A percentile compares a stretch with the other conserved stretches of the same genome.
Evolutionary conservation across 2,797 vertebrate species (phyloP).

Genomic region (Poeciliopsis gracilis): DNA sequence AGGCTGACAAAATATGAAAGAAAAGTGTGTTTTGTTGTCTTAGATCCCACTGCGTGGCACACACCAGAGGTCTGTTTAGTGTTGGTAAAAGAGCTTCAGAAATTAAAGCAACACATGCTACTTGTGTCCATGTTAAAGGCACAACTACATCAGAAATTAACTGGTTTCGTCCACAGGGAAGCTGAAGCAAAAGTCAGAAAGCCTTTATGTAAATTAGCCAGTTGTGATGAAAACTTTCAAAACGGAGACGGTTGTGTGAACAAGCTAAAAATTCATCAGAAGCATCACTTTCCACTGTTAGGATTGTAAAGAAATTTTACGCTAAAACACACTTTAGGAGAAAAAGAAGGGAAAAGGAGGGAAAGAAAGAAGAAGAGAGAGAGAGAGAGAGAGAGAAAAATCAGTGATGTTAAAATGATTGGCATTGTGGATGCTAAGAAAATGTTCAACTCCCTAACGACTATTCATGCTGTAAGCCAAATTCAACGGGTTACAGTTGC

Average conservation of each 20-base stretch:
- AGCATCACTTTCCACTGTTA: background rate
- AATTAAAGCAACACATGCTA: background rate
- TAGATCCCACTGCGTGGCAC: background rate
- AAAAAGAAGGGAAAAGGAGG: no score
- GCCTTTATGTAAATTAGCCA: background rate
- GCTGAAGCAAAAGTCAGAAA: background rate
- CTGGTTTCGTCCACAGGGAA: background rate
- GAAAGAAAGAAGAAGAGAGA: no score
- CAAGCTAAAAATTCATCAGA: background rate
- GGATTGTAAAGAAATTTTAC: no score
- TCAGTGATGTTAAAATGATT: background rate
- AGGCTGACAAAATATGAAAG: constrained; percentile 2
- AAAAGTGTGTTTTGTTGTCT: background rate
- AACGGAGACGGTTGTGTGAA: background rate
- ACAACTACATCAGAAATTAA: background rate
- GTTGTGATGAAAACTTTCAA: background rate
- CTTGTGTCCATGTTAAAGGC: background rate
- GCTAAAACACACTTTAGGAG: no score
- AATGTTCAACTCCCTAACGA: no score
- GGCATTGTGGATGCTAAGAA: background rate
- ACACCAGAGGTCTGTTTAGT: background rate
- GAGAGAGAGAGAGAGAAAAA: no score
- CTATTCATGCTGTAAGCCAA: background rate
- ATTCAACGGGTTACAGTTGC: background rate
- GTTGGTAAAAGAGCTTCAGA: background rate